These are phyloP conservation scores for Pseudomyrmex sp. DNA, from an alignment of 1,140 invertebrate genomes.

Conservation along the genomic window DNA sequence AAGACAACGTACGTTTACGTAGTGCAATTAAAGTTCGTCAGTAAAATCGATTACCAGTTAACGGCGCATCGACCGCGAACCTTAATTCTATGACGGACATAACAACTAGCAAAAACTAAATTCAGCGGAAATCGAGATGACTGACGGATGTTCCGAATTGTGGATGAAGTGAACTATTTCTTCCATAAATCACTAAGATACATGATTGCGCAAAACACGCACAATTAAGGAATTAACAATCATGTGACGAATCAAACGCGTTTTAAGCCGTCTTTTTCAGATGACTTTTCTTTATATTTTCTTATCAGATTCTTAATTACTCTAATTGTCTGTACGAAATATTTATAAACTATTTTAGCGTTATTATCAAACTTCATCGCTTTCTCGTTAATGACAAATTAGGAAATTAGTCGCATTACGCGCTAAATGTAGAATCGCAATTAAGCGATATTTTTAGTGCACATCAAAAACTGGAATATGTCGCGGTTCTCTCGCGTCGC, in stretches of 20 bases:
- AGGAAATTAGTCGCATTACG: neutral
- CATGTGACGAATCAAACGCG: conserved; percentile 70
- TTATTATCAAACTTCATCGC: no score
- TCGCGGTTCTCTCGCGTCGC: conserved; percentile 14
- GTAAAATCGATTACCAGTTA: conserved; percentile 17
- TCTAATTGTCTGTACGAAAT: no score
- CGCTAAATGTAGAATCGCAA: neutral
- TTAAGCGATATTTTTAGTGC: neutral
- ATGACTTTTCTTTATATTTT: no score
- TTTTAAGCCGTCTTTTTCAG: no score
- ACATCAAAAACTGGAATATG: conserved; percentile 27
- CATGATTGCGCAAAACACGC: conserved; percentile 24
- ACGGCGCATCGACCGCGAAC: neutral
- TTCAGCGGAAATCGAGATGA: conserved; percentile 44
- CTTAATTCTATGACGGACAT: conserved; percentile 16
- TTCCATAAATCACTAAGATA: conserved; percentile 61
- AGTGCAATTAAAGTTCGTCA: neutral
- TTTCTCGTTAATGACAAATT: neutral
- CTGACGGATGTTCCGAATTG: conserved; percentile 49
- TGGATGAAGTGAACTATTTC: conserved; percentile 47
- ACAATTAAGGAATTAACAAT: conserved; percentile 76
- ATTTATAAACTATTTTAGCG: no score
- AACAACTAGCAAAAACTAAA: conserved; percentile 33
- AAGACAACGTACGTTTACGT: no score
- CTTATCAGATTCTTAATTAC: no score